Base-by-base conservation (phyloP, 1,140 invertebrate genomes). In the Antheraea pernyi region DNA sequence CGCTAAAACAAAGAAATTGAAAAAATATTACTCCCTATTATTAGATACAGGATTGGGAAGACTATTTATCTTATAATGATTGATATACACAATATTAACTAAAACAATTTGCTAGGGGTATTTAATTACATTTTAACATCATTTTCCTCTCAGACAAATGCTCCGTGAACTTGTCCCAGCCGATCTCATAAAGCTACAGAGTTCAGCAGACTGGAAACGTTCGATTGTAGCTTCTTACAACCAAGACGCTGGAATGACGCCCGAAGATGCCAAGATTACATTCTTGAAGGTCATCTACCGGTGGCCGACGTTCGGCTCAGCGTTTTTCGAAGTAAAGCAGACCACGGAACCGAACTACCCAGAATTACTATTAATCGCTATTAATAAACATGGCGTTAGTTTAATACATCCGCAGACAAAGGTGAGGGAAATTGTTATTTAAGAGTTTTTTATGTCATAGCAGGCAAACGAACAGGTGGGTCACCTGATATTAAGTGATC, bases 251-350 rank as follows among this genome's bases (percentile, higher is more conserved):
- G 97, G 98, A 65, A 97, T 98, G 96, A 97, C 94, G 77, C 95
- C 97, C 0, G 98, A 99, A 84, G 98, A 99, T 88, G 98, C 98
- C 5, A 99, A 99, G 94, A 97, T 99, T 62, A 97, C 97, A 59
- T 99, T 99, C 92, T 93, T 99, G n/a, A 99, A 99, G 91, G 96
- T 98, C 65, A 98, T 99, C 61, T 99, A 98, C 86, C 95, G 98
- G 79, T 99, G 98, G 98, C 98, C 99, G 8, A 99, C 99, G 19
- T 99, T 99, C 94, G 99, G 99, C 13, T 99, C 99, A 0, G 99
- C 99, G 0, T 99, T 99, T 93, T 99, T 99, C 92, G 99, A 99
- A 94, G 99, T 99, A 7, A 99, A 99, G 93, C 99, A 97, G 92
- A 98, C 98, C 22, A 99, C 98, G 0, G 98, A 99, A 88, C 97